Percentiles rank a stretch among this genome's conserved stretches.
Evolutionary conservation across 1,140 invertebrate species (phyloP).

Genomic region (Bacillus rossius): DNA sequence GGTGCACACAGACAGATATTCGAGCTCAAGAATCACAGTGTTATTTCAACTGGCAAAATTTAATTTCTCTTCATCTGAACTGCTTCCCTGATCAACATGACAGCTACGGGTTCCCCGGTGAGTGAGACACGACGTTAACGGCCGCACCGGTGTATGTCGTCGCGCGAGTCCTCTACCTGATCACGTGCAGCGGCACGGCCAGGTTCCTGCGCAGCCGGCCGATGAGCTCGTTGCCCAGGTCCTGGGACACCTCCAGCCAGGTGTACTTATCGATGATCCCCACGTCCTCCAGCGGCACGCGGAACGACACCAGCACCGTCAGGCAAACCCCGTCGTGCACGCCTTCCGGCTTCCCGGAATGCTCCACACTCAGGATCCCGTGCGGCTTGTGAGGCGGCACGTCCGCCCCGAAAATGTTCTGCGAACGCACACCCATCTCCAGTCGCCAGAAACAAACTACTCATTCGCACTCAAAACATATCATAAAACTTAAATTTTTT

Average conservation of each 20-base stretch:
- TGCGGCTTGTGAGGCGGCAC: conserved; percentile 79
- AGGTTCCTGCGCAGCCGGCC: conserved; percentile 64
- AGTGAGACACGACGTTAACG: no score
- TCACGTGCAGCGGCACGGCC: conserved; percentile 72
- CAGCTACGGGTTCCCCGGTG: no score
- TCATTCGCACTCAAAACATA: no score
- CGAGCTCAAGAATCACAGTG: no score
- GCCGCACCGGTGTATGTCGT: no score
- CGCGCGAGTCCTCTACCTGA: no score
- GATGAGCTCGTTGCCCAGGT: conserved; percentile 63
- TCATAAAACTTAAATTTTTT: no score
- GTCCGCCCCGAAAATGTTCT: conserved; percentile 84
- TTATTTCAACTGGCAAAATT: no score
- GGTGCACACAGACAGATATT: no score
- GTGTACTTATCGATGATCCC: conserved; percentile 80
- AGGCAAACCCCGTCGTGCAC: conserved; percentile 72
- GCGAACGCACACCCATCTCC: conserved; percentile 5
- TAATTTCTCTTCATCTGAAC: no score
- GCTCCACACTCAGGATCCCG: conserved; percentile 64
- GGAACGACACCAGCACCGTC: conserved; percentile 78
- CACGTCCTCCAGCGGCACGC: conserved; percentile 77
- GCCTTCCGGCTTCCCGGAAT: conserved; percentile 46
- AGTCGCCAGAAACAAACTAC: no score
- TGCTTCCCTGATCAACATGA: no score
- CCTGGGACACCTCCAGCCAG: conserved; percentile 73